Conservation (phyloP, 2,888 invertebrate genomes). For the Griposia aprilina region DNA sequence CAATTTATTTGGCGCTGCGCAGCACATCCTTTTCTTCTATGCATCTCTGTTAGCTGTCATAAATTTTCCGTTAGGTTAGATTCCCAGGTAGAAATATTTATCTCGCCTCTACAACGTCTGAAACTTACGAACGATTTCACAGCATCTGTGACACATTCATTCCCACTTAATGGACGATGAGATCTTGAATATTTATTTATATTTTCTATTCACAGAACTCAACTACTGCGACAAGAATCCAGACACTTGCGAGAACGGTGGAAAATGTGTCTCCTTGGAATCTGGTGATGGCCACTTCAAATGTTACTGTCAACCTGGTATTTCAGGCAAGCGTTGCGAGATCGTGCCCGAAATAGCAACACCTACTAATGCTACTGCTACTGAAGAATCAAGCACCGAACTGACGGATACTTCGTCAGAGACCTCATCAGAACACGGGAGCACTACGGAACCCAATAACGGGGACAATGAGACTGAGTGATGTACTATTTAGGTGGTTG, state of each 20-base stretch:
- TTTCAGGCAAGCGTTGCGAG: constrained; percentile 94
- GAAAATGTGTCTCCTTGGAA: constrained; percentile 94
- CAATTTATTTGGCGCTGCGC: background rate
- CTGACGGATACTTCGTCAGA: background rate
- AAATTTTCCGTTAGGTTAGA: background rate
- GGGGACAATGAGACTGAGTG: constrained; percentile 83
- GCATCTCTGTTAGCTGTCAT: background rate
- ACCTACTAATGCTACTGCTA: constrained; percentile 42
- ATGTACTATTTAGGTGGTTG: constrained; percentile 25
- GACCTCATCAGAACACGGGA: constrained; percentile 46
- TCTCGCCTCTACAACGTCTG: background rate
- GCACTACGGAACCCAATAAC: constrained; percentile 71
- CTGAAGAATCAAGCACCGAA: constrained; percentile 47
- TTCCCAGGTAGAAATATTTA: background rate
- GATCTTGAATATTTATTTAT: background rate
- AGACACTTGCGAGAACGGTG: constrained; percentile 94
- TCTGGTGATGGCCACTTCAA: constrained; percentile 94
- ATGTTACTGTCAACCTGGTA: constrained; percentile 94
- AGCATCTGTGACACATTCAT: background rate
- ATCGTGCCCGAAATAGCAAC: constrained; percentile 80
- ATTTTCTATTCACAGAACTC: constrained; percentile 57
- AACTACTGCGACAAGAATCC: constrained; percentile 96
- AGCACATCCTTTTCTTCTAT: background rate
- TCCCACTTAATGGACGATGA: background rate
- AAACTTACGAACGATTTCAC: too few relatives aligned